Base-by-base conservation (phyloP, 2,888 invertebrate genomes). In the Psococerastis gibbosa region DNA sequence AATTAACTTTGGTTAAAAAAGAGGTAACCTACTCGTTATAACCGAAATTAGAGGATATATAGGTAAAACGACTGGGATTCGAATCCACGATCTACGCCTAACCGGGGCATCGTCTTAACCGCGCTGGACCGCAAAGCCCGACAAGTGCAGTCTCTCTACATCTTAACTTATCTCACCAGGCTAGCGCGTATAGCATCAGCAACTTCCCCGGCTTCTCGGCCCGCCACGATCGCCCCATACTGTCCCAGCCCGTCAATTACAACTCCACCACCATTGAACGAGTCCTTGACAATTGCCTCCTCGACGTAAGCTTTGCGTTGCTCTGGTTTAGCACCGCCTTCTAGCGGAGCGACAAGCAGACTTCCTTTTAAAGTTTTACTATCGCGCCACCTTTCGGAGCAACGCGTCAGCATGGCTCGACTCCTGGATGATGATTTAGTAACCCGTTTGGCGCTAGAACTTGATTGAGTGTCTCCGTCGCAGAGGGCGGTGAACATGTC, bases 241-340 rank as follows among this genome's bases (percentile, higher is more conserved):
- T 72, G 75, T 51, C 83, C 79, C 44, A 91, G 68, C 2, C 91
- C 89, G 56, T 85, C 83, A 34, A 92, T 68, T 2, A 85, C 67
- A 58, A 77, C 80, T 2, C 91, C 92, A 45, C 64, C 62, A 43
- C 83, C 60, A 45, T 66, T 11, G 6, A 11, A 6, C 6, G 27
- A 6, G 6, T 11, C 58, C 16, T 74, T 61, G 15, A 73, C 62
- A 41, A 66, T 61, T 22, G 77, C 62, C 45, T 70, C 68, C 49
- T 73, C 64, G 15, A 80, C 73, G 43, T 73, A 78, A 43, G 69
- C 64, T 49, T 72, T 64, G 55, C 83, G 70, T 47, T 74, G 71
- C 42, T 67, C 64, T n/a, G 67, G 59, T 57, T 69, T 64, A 54
- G 73, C 79, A 3, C 82, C 79, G n/a, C 87, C 89, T 49, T 76